Evolutionary conservation across 2,888 invertebrate species (phyloP), one percentile per base, ranked within the genome.

Genomic region (Nebria brevicollis): DNA sequence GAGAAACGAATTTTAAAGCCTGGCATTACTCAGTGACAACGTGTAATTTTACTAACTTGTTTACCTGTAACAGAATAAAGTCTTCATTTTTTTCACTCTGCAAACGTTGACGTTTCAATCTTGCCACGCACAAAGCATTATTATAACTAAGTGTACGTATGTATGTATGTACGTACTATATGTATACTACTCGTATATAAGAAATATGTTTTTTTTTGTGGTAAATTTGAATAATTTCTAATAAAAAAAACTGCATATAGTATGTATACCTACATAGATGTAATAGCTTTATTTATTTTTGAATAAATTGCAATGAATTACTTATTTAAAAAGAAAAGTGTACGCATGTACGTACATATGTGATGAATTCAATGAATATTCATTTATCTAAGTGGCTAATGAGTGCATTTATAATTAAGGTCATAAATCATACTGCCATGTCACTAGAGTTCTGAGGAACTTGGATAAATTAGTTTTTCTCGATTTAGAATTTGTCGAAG

Each of bases 1-100:
- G 70, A 70, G 70, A 70, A 25, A 70, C 20, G 20, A 70, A 26
- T 25, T 70, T 70, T 70, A 70, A 70, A 75, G 66, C 75, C 75
- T 54, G 64, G 65, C 75, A 75, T 75, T 66, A 65, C 75, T 75
- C 75, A 75, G 25, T 75, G 75, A 75, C 75, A 75, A 65, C 64
- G 26, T 34, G 25, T 75, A 64, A 66, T 75, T 75, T 75, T 66
- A 65, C 64, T 75, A 70, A 65, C 26, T 75, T 75, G 75, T 26
- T 42, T 76, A 66, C 66, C 70, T 70, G 70, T 70, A 34, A 70
- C 25, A 70, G 70, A 70, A 70, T 70, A 70, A 70, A 70, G 70
- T 70, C 70, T 70, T 70, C 70, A 70, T 70, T 70, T 70, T 70
- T 70, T 70, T 13, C 54, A 11, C 54, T 11, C 54, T 1, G 8